phyloP scores from a whole-genome alignment of 2,113 vertebrate genomes.

The Gorsachius goisagi region DNA sequence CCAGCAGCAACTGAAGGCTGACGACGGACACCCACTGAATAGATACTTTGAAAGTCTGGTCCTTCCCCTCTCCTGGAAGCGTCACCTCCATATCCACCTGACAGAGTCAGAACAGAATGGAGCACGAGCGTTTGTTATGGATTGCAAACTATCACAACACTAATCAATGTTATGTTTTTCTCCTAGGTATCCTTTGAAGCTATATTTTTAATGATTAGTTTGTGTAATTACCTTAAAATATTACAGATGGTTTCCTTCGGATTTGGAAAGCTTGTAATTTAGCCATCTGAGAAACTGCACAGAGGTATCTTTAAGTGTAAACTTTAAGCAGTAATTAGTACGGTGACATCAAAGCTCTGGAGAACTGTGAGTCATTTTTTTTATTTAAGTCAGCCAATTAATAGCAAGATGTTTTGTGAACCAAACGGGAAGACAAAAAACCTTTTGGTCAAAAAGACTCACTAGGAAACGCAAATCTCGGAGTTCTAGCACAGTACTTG shows the following conservation, averaged over 20 bases:
- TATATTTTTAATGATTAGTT: background rate
- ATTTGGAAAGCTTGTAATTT: constrained; percentile 20
- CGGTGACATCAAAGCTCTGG: background rate
- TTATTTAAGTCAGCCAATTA: background rate
- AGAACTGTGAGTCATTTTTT: background rate
- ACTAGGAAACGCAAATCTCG: background rate
- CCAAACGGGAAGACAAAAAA: background rate
- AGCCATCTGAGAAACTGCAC: background rate
- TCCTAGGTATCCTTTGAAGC: background rate
- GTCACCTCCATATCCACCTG: constrained; percentile 99
- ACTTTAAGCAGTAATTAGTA: constrained; percentile 8
- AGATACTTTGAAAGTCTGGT: constrained; percentile 98
- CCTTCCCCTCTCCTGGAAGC: constrained; percentile 96
- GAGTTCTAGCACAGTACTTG: background rate
- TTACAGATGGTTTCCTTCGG: background rate
- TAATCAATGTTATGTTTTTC: background rate
- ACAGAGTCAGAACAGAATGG: background rate
- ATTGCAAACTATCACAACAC: background rate
- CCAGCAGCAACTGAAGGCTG: constrained; percentile 95
- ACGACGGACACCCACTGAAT: constrained; percentile 99
- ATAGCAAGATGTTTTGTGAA: background rate
- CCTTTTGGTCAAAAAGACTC: background rate
- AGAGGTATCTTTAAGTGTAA: background rate
- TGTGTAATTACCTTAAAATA: background rate
- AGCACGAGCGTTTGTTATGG: background rate